phyloP scores from a whole-genome alignment of 2,113 vertebrate genomes.

The Podarcis cretensis region DNA sequence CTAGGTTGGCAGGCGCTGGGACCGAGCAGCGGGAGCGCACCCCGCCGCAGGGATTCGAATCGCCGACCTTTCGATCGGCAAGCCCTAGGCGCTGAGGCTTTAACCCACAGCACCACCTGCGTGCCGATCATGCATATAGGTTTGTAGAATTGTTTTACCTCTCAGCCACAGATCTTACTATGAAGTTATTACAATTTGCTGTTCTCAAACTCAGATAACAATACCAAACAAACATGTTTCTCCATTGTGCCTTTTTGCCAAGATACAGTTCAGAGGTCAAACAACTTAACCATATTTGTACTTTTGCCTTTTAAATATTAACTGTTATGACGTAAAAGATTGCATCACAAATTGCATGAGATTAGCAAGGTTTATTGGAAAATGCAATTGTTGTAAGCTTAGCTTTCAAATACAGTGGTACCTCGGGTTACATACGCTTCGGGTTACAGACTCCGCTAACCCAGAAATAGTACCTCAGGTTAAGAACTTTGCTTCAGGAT shows the following conservation, averaged over 20 bases:
- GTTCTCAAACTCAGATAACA: neutral
- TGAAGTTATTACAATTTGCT: neutral
- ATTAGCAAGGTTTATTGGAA: neutral
- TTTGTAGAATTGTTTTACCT: neutral
- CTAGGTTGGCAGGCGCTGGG: too few species aligned
- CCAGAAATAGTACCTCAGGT: too few species aligned
- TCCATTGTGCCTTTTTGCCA: neutral
- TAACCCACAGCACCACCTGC: too few species aligned
- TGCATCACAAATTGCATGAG: neutral
- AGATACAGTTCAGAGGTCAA: slow-evolving; percentile 27
- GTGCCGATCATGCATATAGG: neutral
- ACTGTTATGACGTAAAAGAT: neutral
- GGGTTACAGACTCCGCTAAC: too few species aligned
- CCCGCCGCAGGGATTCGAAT: too few species aligned
- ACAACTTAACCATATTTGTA: slow-evolving; percentile 23
- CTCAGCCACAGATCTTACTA: neutral
- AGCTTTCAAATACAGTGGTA: neutral
- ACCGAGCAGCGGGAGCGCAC: too few species aligned
- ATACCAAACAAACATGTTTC: neutral
- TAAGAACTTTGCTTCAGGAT: too few species aligned
- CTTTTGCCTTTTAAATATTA: slow-evolving; percentile 28
- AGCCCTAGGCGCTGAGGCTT: too few species aligned
- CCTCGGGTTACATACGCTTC: too few species aligned
- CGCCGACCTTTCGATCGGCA: too few species aligned
- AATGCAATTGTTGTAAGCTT: slow-evolving; percentile 21